Evolutionary conservation across 2,888 invertebrate genomes (phyloP), one percentile per base, ranked within the genome.

Genomic region (Cephus runcator): DNA sequence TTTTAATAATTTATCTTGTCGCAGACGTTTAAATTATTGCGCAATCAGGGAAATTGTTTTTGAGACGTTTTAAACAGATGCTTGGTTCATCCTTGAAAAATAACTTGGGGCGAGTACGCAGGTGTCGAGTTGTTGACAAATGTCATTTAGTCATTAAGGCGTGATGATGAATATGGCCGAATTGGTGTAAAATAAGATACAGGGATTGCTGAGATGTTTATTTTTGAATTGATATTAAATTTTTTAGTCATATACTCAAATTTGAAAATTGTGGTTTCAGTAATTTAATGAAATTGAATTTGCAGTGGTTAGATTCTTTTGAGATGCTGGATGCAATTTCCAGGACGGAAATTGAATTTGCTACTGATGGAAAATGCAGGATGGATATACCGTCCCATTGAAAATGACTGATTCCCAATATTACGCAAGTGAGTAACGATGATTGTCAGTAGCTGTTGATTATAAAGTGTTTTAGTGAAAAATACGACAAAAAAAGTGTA

Each of bases 291-390:
- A 15, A 23, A 23, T 1, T 56, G 0, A 23, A 2, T 23, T 56
- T 56, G 1, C 6, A 23, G 56, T 1, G 2, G 56, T 56, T 23
- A 23, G 2, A 23, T 23, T 23, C 56, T 56, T 56, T 23, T 23
- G 23, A 56, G 56, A 9, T 6, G 78, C 69, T 79, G 76, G 77
- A 82, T 81, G 80, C 82, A 83, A 86, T 85, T 84, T 86, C 83
- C 86, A 81, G 71, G 75, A 74, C 81, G 86, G 86, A 86, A 86
- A 86, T 86, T 84, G 83, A 81, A 81, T 83, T 81, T 80, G 73
- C 82, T 68, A 74, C 12, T 74, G 73, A 75, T 77, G 76, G 77
- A 77, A 74, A 82, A 23, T 56, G 0, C 23, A 23, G 23, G 9
- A 15, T 56, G 23, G 56, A 23, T 6, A 2, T 36, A 2, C 9